Conservation (phyloP, 1,140 invertebrate genomes). For the Anthonomus grandis region DNA sequence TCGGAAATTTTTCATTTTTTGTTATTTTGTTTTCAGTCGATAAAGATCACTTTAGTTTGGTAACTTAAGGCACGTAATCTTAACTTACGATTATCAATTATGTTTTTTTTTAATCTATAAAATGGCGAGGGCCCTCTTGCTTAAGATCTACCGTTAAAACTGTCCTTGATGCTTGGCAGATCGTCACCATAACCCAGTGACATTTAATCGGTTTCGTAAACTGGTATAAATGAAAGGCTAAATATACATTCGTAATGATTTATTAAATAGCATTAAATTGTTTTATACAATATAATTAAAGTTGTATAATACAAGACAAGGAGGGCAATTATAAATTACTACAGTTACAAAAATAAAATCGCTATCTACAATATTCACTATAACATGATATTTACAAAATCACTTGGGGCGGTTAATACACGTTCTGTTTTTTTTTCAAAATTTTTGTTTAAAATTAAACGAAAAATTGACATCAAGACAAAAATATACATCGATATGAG, state of each 20-base stretch:
- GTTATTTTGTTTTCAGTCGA: no score
- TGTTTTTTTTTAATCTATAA: no score
- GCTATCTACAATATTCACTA: constrained; percentile 25
- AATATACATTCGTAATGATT: constrained; percentile 4
- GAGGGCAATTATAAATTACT: constrained; percentile 5
- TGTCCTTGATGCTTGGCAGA: no score
- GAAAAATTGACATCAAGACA: neutral
- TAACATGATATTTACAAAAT: constrained; percentile 7
- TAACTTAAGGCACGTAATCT: no score
- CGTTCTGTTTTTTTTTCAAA: neutral
- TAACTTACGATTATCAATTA: no score
- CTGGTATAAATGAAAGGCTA: no score
- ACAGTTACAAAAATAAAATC: constrained; percentile 20
- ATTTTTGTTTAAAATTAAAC: constrained; percentile 1
- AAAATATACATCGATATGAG: constrained; percentile 11
- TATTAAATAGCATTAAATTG: constrained; percentile 13
- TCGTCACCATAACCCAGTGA: no score
- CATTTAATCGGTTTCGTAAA: no score
- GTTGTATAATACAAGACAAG: neutral
- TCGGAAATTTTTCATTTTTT: no score
- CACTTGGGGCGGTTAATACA: neutral
- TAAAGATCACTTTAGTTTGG: no score
- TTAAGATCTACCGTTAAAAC: no score
- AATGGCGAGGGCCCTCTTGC: no score
- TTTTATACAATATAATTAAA: constrained; percentile 17